Conservation (phyloP, 2,888 invertebrate genomes). For the Leucophenga maculata region DNA sequence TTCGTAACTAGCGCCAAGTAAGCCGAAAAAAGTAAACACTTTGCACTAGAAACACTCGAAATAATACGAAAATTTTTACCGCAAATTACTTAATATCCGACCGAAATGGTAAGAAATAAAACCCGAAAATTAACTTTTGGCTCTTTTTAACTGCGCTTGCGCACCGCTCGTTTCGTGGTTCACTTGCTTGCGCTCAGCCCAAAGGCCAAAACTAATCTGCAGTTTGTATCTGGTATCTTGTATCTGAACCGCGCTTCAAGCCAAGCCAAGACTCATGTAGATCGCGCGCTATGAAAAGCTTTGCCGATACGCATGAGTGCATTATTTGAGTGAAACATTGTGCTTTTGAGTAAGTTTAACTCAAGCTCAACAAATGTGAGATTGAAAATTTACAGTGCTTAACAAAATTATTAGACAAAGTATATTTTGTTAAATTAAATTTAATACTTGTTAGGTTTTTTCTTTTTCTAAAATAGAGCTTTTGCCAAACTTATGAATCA, state of each 20-base stretch:
- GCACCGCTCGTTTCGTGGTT: neutral
- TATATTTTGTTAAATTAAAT: too few species aligned
- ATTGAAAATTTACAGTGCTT: too few species aligned
- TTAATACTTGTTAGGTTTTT: too few species aligned
- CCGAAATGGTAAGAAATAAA: neutral
- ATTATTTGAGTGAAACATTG: neutral
- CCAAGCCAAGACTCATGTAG: neutral
- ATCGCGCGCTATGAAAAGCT: neutral
- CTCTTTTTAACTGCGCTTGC: neutral
- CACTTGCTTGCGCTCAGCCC: slow-evolving; percentile 39
- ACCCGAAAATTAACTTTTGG: neutral
- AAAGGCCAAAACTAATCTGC: slow-evolving; percentile 46
- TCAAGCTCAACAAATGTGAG: too few species aligned
- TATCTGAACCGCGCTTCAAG: neutral
- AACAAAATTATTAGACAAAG: too few species aligned
- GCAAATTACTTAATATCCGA: slow-evolving; percentile 1
- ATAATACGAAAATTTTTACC: neutral
- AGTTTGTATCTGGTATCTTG: neutral
- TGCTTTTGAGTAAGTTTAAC: slow-evolving; percentile 8
- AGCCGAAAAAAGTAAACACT: neutral
- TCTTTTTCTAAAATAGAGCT: too few species aligned
- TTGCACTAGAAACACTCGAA: neutral
- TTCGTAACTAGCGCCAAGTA: neutral
- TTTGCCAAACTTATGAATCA: too few species aligned
- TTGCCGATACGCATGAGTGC: slow-evolving; percentile 8